Evolutionary conservation across 1,140 invertebrate genomes (phyloP).

Genomic region (Ips nitidus): DNA sequence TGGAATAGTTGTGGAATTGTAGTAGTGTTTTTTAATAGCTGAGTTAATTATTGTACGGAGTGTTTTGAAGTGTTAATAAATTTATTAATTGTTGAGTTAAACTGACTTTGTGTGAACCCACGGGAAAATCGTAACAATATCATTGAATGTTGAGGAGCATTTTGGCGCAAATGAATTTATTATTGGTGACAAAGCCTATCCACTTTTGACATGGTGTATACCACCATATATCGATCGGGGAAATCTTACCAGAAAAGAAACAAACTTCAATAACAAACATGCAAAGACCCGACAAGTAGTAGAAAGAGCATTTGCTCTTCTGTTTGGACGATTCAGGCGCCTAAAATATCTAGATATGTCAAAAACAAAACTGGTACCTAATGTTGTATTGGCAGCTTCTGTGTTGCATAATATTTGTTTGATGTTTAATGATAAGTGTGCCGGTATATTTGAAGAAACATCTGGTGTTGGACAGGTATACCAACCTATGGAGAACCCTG

Average conservation of each 20-base stretch:
- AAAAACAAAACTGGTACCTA: slow-evolving; percentile 21
- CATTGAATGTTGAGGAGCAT: not conserved
- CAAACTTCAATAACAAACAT: slow-evolving; percentile 14
- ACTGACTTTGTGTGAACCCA: too few species aligned
- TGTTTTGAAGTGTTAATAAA: too few species aligned
- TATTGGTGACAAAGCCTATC: slow-evolving; percentile 35
- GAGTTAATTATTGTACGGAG: too few species aligned
- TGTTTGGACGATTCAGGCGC: slow-evolving; percentile 33
- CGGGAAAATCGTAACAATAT: too few species aligned
- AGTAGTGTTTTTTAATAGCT: too few species aligned
- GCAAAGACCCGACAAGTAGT: slow-evolving; percentile 19
- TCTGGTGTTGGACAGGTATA: too few species aligned
- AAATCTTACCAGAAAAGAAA: slow-evolving; percentile 16
- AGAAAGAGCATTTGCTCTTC: slow-evolving; percentile 31
- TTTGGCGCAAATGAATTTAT: slow-evolving; percentile 24
- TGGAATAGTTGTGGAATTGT: too few species aligned
- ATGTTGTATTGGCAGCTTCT: slow-evolving; percentile 19
- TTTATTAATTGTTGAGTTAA: too few species aligned
- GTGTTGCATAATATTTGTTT: slow-evolving; percentile 29
- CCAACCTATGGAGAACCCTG: too few species aligned
- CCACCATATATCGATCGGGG: slow-evolving; percentile 29
- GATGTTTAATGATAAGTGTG: slow-evolving; percentile 4
- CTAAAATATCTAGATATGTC: slow-evolving; percentile 36
- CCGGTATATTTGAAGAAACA: too few species aligned
- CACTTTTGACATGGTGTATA: slow-evolving; percentile 29